phyloP scores from a whole-genome alignment of 2,797 vertebrate genomes.

The Chloroceryle inda region DNA sequence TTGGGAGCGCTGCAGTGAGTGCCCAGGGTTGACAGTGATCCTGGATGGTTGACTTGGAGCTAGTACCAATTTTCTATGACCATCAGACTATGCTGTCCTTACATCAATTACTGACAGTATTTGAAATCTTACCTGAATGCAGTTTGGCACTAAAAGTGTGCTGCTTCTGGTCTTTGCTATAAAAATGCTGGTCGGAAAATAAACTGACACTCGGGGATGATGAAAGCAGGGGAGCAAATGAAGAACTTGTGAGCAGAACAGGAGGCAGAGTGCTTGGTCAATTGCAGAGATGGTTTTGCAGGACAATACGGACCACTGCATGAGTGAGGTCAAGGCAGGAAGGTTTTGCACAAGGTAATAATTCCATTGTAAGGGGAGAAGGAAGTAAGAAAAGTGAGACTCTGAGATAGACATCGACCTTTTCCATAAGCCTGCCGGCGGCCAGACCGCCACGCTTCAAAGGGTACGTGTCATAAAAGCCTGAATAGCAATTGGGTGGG shows the following conservation, averaged over 20 bases:
- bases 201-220: background rate
- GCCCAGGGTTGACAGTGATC: background rate
- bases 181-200: constrained; percentile 43
- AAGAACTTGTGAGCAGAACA: background rate
- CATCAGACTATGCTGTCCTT: background rate
- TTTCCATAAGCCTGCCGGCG: fast-evolving
- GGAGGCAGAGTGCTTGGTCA: background rate
- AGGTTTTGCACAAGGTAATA: background rate
- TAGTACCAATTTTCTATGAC: background rate
- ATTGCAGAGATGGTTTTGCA: background rate
- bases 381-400: background rate
- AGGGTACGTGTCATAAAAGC: background rate
- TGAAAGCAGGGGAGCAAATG: background rate
- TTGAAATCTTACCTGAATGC: background rate
- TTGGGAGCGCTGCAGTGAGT: background rate
- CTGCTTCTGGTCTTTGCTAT: constrained; percentile 46
- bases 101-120: background rate
- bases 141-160: background rate
- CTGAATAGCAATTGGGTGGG: background rate
- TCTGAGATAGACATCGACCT: background rate
- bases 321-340: background rate
- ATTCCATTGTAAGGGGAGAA: background rate
- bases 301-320: background rate
- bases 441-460: background rate
- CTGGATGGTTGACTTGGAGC: fast-evolving